Evolutionary conservation across 2,797 vertebrate species (phyloP), one percentile per base, ranked within the genome.

Genomic region (Helicolenus hilgendorfi): DNA sequence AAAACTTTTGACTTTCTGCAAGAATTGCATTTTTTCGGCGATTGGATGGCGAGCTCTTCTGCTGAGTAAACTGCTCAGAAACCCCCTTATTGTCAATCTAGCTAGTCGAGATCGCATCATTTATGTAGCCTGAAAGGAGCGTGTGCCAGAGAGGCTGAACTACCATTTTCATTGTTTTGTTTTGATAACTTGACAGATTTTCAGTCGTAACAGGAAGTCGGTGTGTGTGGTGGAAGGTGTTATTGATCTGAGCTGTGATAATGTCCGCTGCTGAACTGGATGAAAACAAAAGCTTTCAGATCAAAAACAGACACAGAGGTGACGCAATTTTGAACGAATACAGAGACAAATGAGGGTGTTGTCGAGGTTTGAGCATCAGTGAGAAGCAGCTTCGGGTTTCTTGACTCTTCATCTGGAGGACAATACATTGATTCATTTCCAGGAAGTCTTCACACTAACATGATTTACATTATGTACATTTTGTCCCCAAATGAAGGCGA

Each of bases 361-460:
- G 2, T 5, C 13, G 7, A 76, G 27, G 24, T n/a, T 56, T 26
- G 80, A 53, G 59, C 53, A 38, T 13, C 41, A 18, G 5, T 8
- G 11, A 31, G 20, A 14, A 45, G 59, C 14, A 26, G 58, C 20
- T 90, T 70, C 59, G 13, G 10, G 68, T 84, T 78, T 72, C 33
- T 36, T 63, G 4, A 35, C 24, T 29, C 24, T 56, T 74, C 10
- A 35, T 58, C 33, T 31, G 18, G 38, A 41, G 38, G 38, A 41
- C 13, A 41, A 5, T 41, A 41, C 13, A 15, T 41, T 41, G 4
- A 41, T 41, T 41, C 13, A 41, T 41, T 41, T 41, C 38, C 38
- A 41, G 11, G 38, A 41, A 41, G 38, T 41, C 13, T 41, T 41
- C 38, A 14, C 38, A 41, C 38, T 41, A 41, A 38, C 5, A 38